These are phyloP conservation scores for Tonatia bakeri DNA, from an alignment of 2,113 vertebrate species.

Conservation along the genomic window DNA sequence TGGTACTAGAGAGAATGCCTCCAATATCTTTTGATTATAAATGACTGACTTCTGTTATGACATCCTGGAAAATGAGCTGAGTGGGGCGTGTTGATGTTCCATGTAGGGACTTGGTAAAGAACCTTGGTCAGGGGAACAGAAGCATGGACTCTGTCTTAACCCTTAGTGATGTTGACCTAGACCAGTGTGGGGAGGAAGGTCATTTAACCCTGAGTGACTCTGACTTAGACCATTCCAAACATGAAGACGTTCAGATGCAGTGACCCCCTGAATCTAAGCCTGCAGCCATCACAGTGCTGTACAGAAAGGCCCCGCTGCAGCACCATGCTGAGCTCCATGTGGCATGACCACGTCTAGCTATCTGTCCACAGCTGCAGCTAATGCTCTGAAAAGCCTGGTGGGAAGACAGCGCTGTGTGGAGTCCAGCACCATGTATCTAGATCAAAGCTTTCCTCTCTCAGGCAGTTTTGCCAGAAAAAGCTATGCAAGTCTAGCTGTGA, in stretches of 20 bases:
- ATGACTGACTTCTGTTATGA: background rate
- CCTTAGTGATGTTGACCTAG: conserved; percentile 88
- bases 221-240: conserved; percentile 83
- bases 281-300: conserved; percentile 64
- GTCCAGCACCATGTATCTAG: conserved; percentile 79
- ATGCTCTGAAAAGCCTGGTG: conserved; percentile 70
- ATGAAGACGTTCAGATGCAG: conserved; percentile 77
- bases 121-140: conserved; percentile 85
- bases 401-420: conserved; percentile 87
- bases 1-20: background rate
- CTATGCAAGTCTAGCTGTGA: conserved; percentile 89
- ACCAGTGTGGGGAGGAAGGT: conserved; percentile 79
- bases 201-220: conserved; percentile 90
- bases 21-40: background rate
- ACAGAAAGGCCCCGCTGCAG: conserved; percentile 51
- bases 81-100: conserved; percentile 87
- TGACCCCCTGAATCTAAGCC: conserved; percentile 77
- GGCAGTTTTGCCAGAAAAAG: conserved; percentile 58
- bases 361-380: conserved; percentile 62
- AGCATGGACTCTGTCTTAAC: conserved; percentile 94
- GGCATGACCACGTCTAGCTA: conserved; percentile 53
- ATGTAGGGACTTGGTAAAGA: conserved; percentile 78
- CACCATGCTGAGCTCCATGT: conserved; percentile 62
- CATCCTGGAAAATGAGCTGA: conserved; percentile 92
- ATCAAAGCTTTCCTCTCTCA: conserved; percentile 56